A percentile compares a stretch with the other conserved stretches of the same genome.
Conservation (phyloP, 37 sponge, comb jelly and placozoan genomes). For the Dysidea cf. avara region DNA sequence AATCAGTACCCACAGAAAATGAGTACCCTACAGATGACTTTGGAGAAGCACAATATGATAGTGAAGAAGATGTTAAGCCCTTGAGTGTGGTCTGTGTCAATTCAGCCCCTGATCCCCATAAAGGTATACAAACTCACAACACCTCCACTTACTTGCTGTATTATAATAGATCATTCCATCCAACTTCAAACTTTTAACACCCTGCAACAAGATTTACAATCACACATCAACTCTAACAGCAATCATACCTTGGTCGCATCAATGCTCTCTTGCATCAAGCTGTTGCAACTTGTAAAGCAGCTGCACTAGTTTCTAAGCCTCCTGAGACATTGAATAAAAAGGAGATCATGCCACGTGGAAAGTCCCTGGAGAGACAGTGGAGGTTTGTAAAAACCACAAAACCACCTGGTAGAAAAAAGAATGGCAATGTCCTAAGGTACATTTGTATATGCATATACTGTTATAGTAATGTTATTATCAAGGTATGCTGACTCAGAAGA, state of each 20-base stretch:
- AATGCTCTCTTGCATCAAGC: conserved; percentile 26
- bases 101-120: too few relatives aligned
- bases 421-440: conserved; percentile 10
- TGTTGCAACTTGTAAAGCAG: conserved; percentile 21
- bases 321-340: background rate
- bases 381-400: conserved; percentile 12
- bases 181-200: conserved; percentile 13
- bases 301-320: background rate
- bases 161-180: conserved; percentile 5
- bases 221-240: conserved; percentile 1
- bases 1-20: background rate
- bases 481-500: conserved; percentile 18
- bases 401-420: conserved; percentile 28
- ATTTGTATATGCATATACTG: background rate
- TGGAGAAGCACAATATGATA: too few relatives aligned
- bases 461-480: too few relatives aligned
- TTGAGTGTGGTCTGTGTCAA: too few relatives aligned
- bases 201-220: background rate
- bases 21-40: too few relatives aligned
- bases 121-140: too few relatives aligned
- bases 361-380: conserved; percentile 4
- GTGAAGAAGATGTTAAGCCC: too few relatives aligned
- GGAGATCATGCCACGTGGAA: conserved; percentile 14
- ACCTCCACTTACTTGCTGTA: background rate
- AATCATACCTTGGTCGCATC: conserved; percentile 5